Base-by-base conservation (phyloP, 2,888 invertebrate genomes). In the Entomobrya multifasciata region DNA sequence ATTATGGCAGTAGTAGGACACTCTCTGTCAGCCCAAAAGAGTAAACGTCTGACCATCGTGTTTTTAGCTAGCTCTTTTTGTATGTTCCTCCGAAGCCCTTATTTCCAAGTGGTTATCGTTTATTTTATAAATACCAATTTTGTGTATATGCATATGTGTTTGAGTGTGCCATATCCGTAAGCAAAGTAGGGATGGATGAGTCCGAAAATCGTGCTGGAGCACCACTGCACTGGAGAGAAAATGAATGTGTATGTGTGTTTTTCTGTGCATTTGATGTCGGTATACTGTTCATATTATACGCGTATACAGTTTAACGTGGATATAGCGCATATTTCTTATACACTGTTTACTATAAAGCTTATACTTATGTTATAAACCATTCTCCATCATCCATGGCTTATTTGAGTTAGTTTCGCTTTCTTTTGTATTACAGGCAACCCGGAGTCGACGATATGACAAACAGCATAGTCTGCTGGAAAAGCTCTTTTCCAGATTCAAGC, bases 41-140 rank as follows among this genome's bases (percentile, higher is more conserved):
- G 67, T 44, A 44, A 67, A 70, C 25, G 70, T 70, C 70, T 27
- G 49, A 70, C 70, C 22, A 65, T 65, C 41, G 65, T 65, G 36
- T 60, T 27, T 6, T 60, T 8, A 17, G 60, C 17, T 36, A 36
- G 36, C 36, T 17, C 55, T 17, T 17, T 67, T 17, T 10, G n/a
- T 62, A 62, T 25, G 20, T 70, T 4, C n/a, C 22, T 47, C 11
- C 22, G 22, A 11, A 41, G 60, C 41, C 41, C 25, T 13, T 8
- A 25, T 80, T 41, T 72, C 25, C 60, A 74, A 82, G 82, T 62
- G 62, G 82, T 82, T 82, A 82, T 82, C 60, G 62, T 47, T 49
- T 70, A 62, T 67, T 79, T 49, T 65, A 65, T 72, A n/a, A n/a
- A n/a, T n/a, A n/a, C n/a, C n/a, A n/a, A n/a, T n/a, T n/a, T n/a